Percentiles rank a stretch among this genome's conserved stretches.
Evolutionary conservation across 1,140 invertebrate species (phyloP).

Genomic region (Sminthurides bifidus): DNA sequence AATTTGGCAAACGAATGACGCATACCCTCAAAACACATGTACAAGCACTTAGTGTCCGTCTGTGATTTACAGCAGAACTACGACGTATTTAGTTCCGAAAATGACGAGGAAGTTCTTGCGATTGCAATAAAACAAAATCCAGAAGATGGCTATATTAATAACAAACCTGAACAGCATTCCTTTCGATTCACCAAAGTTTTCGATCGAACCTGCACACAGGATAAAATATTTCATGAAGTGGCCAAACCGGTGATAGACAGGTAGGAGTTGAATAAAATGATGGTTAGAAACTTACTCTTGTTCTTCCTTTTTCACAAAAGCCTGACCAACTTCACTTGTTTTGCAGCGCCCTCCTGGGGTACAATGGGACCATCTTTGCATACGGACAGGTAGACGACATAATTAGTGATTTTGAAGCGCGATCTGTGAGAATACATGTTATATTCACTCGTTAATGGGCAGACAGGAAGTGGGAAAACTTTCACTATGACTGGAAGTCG

Average conservation of each 20-base stretch:
- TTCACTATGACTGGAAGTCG: conserved; percentile 52
- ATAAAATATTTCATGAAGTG: conserved; percentile 39
- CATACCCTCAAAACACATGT: too few relatives aligned
- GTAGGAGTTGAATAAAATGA: conserved; percentile 32
- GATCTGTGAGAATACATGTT: conserved; percentile 21
- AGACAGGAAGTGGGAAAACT: conserved; percentile 52
- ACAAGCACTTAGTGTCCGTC: too few relatives aligned
- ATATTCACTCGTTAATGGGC: too few relatives aligned
- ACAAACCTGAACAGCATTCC: conserved; percentile 21
- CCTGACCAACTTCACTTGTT: too few relatives aligned
- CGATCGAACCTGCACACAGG: conserved; percentile 36
- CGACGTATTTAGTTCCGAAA: conserved; percentile 8
- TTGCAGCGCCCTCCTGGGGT: conserved; percentile 52
- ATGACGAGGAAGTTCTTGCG: conserved; percentile 13
- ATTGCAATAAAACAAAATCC: conserved; percentile 6
- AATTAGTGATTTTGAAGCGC: background rate
- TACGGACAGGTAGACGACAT: conserved; percentile 50
- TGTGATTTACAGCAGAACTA: too few relatives aligned
- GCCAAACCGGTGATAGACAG: conserved; percentile 42
- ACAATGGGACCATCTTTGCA: conserved; percentile 76
- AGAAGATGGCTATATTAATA: conserved; percentile 15
- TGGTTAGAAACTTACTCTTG: conserved; percentile 28
- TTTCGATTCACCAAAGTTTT: conserved; percentile 40
- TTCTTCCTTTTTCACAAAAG: background rate
- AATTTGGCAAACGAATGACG: too few relatives aligned